Evolutionary conservation across 2,888 invertebrate species (phyloP).

Genomic region (Rhogogaster chlorosoma): DNA sequence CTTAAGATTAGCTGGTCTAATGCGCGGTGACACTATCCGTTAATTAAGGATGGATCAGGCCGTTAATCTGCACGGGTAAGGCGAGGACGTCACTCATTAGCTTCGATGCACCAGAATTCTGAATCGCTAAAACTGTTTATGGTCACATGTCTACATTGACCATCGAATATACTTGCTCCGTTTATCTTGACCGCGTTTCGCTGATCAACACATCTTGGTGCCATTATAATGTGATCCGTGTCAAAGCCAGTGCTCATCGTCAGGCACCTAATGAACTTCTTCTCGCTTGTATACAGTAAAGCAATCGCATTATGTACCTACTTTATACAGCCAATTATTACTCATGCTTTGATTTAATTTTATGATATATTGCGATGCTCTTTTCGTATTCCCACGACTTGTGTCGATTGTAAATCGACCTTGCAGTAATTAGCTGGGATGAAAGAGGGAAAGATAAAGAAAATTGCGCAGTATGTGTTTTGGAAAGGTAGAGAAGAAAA

Average conservation of each 20-base stretch:
- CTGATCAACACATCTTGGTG: neutral
- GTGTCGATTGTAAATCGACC: neutral
- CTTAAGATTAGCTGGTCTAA: neutral
- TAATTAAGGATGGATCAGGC: constrained; percentile 3
- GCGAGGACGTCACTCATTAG: neutral
- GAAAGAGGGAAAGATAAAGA: neutral
- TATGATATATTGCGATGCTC: neutral
- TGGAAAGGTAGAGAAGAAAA: neutral
- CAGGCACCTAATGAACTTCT: neutral
- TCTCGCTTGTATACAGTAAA: neutral
- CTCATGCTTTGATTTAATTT: neutral
- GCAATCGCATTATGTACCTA: neutral
- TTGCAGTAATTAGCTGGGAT: neutral
- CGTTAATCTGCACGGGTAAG: neutral
- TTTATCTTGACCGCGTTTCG: constrained; percentile 44
- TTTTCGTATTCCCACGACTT: constrained; percentile 29
- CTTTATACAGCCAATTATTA: neutral
- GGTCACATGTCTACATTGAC: neutral
- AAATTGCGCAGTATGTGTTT: neutral
- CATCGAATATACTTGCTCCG: neutral
- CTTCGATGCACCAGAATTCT: constrained; percentile 24
- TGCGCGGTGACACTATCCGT: neutral
- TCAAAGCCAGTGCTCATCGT: neutral
- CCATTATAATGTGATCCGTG: neutral
- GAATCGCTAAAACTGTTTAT: neutral